Evolutionary conservation across 2,888 invertebrate genomes (phyloP).

Genomic region (Trissoscelio sp.): DNA sequence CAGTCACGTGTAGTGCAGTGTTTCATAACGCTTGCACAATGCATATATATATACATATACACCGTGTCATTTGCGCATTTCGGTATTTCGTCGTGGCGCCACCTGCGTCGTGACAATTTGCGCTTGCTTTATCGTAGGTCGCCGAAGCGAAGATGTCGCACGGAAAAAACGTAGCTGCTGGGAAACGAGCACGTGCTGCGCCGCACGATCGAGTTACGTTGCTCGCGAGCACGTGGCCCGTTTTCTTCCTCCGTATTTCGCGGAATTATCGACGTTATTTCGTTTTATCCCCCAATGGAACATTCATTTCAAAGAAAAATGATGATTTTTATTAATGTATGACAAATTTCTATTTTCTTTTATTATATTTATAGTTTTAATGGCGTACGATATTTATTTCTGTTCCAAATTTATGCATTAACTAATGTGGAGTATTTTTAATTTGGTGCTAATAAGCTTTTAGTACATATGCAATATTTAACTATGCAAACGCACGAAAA

Average conservation of each 20-base stretch:
- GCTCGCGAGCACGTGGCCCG: slow-evolving; percentile 50
- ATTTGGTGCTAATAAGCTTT: no score
- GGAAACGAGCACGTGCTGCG: slow-evolving; percentile 47
- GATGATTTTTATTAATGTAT: no score
- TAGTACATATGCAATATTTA: no score
- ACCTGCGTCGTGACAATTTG: slow-evolving; percentile 27
- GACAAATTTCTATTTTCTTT: no score
- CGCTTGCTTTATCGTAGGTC: slow-evolving; percentile 42
- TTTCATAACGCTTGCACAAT: slow-evolving; percentile 30
- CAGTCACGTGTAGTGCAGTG: slow-evolving; percentile 51
- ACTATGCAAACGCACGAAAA: no score
- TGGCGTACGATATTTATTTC: no score
- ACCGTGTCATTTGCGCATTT: not conserved
- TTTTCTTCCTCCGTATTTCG: slow-evolving; percentile 42
- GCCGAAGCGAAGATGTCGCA: slow-evolving; percentile 22
- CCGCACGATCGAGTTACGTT: slow-evolving; percentile 56
- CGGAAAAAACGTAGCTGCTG: slow-evolving; percentile 15
- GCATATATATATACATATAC: not conserved
- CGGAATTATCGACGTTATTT: slow-evolving; percentile 28
- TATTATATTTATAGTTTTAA: no score
- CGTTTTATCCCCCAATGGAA: slow-evolving; percentile 4
- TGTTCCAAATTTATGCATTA: no score
- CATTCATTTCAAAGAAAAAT: no score
- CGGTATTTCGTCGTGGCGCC: slow-evolving; percentile 8
- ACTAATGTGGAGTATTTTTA: no score